Evolutionary conservation across 2,113 vertebrate genomes (phyloP), one percentile per base, ranked within the genome.

Genomic region (Synodontis membranacea): DNA sequence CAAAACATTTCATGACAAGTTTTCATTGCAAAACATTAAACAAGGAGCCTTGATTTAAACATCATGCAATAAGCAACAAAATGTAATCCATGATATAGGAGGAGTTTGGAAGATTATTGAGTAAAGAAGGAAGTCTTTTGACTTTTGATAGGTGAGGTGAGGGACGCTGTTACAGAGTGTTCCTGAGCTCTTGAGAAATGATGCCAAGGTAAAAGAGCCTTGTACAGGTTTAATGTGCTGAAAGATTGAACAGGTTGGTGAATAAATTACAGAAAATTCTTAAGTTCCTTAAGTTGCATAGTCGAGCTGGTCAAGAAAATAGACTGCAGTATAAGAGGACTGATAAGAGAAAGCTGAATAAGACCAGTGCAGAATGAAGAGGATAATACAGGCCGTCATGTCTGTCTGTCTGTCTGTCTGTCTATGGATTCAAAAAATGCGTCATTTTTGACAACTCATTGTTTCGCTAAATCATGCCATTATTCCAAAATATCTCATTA

Each of bases 331-430:
- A 17, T 42, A 42, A 42, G 7, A 23, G 68, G 23, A 37, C 1
- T 37, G 64, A 37, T 66, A 31, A 34, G 31, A 70, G 19, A 17
- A 39, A 39, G 31, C 17, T 6, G 2, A 68, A 37, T 34, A 68
- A 31, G 11, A n/a, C 4, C 28, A 62, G 23, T 64, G 60, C 60
- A 64, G 23, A 62, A n/a, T 62, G 58, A n/a, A 28, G 28, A 66
- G n/a, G 11, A 34, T 5, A 31, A 15, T 66, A 62, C 66, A 19
- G 31, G 25, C 4, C 17, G 66, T 68, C 68, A 3, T 19, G 25
- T 72, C 21, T 72, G 21, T 80, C 21, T 80, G 17, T 17, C 34
- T 80, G 34, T 58, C 78, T 80, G 78, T 58, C 52, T 78, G 28
- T 60, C 21, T 58, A 23, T 25, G 56, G 56, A 58, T 58, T 58